Evolutionary conservation across 2,888 invertebrate genomes (phyloP), one percentile per base, ranked within the genome.

Genomic region (Uropetala carovei): DNA sequence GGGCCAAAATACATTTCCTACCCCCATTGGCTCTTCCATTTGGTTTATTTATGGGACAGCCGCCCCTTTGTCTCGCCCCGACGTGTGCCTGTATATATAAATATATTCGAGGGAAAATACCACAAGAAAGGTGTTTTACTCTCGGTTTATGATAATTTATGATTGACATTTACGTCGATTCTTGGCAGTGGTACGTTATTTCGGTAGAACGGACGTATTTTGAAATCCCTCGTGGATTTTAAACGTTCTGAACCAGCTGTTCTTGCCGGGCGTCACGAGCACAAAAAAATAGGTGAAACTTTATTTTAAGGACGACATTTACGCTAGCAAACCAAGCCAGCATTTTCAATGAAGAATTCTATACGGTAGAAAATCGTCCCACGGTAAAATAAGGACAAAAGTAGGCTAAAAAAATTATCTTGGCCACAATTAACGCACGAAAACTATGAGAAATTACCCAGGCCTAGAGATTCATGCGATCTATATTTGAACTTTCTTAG

Each of bases 1-100:
- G 59, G 75, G 60, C 89, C 64, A 89, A 89, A 68, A 89, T 89
- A 89, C 89, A 89, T 43, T 85, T 58, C 58, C 43, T 43, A n/a
- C n/a, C n/a, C 57, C 43, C 30, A 59, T n/a, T n/a, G 89, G 22
- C 86, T 60, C 22, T 60, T 89, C 60, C 60, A 64, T 10, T 22
- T 7, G 30, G n/a, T 43, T 64, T 89, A 89, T 89, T 89, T 43
- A 89, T 89, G 64, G 89, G 11, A 18, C n/a, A 22, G 22, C 13
- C 75, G 22, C 75, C 27, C 75, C 27, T 75, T 75, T 75, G 75
- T 75, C 75, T 27, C 68, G 4, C 13, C 9, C 27, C 27, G 75
- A 75, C n/a, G 43, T 43, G 43, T 43, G 43, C 5, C 9, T 27
- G 13, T 75, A 75, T 27, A 75, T 75, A 27, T 75, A 75, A 13